Evolutionary conservation across 2,797 vertebrate species (phyloP).

Genomic region (Anguilla anguilla): DNA sequence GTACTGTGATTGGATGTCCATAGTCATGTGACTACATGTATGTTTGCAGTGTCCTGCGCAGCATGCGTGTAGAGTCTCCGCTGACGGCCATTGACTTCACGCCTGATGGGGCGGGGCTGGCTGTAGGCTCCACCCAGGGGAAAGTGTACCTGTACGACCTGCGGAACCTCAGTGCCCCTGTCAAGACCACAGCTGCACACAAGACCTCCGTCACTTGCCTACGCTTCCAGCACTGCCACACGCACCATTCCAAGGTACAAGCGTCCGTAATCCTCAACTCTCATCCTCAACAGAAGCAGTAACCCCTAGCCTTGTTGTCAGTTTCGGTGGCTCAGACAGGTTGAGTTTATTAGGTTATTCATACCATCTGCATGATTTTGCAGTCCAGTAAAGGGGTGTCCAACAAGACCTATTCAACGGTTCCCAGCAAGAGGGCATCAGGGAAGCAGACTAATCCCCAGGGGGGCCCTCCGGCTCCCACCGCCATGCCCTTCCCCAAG

Average conservation of each 20-base stretch:
- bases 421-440: conserved; percentile 63
- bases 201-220: conserved; percentile 92
- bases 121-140: conserved; percentile 90
- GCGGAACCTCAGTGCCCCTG: conserved; percentile 85
- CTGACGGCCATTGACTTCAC: conserved; percentile 92
- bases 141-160: conserved; percentile 94
- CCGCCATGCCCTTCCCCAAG: conserved; percentile 36
- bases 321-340: conserved; percentile 47
- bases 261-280: not conserved
- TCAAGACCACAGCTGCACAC: conserved; percentile 83
- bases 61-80: conserved; percentile 84
- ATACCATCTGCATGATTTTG: not conserved
- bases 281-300: conserved; percentile 1
- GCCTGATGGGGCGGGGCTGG: conserved; percentile 88
- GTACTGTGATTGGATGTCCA: not conserved
- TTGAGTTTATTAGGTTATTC: conserved; percentile 32
- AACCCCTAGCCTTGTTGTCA: not conserved
- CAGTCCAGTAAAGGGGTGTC: conserved; percentile 68
- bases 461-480: conserved; percentile 43
- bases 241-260: conserved; percentile 66
- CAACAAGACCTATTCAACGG: conserved; percentile 56
- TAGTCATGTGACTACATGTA: not conserved
- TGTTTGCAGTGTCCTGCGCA: conserved; percentile 78
- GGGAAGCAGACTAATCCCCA: conserved; percentile 59
- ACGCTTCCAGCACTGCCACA: conserved; percentile 79